Evolutionary conservation across 2,113 vertebrate genomes (phyloP), one percentile per base, ranked within the genome.

Genomic region (Camelus bactrianus): DNA sequence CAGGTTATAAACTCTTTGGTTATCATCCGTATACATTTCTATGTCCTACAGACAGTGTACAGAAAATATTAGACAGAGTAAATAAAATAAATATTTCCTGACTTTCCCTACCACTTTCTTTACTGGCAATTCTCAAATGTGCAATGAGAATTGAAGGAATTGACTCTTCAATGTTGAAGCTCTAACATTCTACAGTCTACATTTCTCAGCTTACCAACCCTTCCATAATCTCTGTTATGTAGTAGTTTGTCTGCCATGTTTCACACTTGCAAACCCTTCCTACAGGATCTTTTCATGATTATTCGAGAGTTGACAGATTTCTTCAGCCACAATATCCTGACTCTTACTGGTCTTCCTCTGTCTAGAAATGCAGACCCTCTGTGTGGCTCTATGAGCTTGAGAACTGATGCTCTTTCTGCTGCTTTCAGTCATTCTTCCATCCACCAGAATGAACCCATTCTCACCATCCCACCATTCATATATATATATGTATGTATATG

Each of bases 391-490:
- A 50, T 52, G 83, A 35, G 35, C 56, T 26, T 92, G n/a, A 83
- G 60, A 48, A 13, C 6, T 11, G 54, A 89, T 24, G 52, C 30
- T 38, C 3, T 42, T 88, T 76, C 58, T 54, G 13, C 11, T 7
- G 2, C 12, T 32, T 14, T 0, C 2, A 3, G 28, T 3, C 8
- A 2, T 77, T 0, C 0, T 69, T 5, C 16, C 7, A 8, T 92
- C 30, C 62, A 96, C 38, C 6, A 13, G 10, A 19, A 16, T 2
- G 89, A 92, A 16, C 35, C 92, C 48, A 48, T 24, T 2, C 93
- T 83, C 19, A 5, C 38, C 38, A 42, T 42, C 38, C 38, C 38
- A 42, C 38, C 38, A 42, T 42, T 5, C 5, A 42, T 42, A 42
- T 42, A 42, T 42, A 42, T 35, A 35, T 35, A 35, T 35, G 35